These are phyloP conservation scores for Lutjanus campechanus DNA, from an alignment of 2,797 vertebrate genomes.

Conservation along the genomic window DNA sequence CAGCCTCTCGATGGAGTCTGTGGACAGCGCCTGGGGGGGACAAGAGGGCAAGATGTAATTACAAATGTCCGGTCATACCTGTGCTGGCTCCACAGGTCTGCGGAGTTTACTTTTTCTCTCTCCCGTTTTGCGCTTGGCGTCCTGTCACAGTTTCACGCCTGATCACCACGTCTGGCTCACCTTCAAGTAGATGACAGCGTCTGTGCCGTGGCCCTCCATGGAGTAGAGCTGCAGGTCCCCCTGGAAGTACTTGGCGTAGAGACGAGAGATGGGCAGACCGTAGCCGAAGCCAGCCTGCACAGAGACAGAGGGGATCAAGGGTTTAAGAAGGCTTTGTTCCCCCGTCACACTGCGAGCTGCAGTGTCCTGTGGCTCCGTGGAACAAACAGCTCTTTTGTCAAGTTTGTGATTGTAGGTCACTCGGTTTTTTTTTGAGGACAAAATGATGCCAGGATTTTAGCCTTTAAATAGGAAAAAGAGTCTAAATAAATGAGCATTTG, in stretches of 20 bases:
- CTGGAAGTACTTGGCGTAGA: constrained; percentile 98
- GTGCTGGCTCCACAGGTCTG: background rate
- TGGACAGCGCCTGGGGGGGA: constrained; percentile 90
- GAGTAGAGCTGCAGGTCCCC: constrained; percentile 96
- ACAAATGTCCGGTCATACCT: constrained; percentile 3
- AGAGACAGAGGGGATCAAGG: constrained; percentile 20
- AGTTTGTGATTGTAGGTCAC: constrained; percentile 14
- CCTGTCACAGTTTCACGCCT: constrained; percentile 13
- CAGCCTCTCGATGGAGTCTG: constrained; percentile 94
- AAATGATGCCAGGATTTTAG: background rate
- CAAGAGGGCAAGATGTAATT: constrained; percentile 2
- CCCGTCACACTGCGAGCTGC: constrained; percentile 10
- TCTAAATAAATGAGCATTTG: background rate
- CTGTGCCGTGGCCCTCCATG: constrained; percentile 95
- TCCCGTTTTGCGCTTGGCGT: background rate
- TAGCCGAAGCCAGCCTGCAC: constrained; percentile 95
- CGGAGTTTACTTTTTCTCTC: background rate
- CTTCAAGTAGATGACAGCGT: constrained; percentile 95
- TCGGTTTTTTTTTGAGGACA: background rate
- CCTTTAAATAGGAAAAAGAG: constrained; percentile 21
- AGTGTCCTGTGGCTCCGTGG: background rate
- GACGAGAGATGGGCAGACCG: constrained; percentile 94
- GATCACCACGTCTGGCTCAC: constrained; percentile 72
- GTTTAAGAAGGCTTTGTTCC: constrained; percentile 43
- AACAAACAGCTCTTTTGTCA: constrained; percentile 21